phyloP scores from a whole-genome alignment of 2,113 vertebrate genomes.

The Argyrosomus japonicus region DNA sequence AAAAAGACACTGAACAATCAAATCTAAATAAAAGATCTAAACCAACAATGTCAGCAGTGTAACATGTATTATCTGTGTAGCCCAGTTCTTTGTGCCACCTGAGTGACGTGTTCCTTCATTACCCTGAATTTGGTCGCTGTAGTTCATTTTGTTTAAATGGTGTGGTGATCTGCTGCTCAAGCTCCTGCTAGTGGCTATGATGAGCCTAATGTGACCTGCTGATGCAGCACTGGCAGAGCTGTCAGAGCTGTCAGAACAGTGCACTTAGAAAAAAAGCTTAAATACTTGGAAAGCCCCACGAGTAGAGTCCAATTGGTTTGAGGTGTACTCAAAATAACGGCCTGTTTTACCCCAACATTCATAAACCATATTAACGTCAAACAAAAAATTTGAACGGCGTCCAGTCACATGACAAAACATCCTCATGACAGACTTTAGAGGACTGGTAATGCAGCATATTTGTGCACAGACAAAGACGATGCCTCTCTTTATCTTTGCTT shows the following conservation, averaged over 20 bases:
- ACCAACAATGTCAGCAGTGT: not conserved
- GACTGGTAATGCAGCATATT: not conserved
- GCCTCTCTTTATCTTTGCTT: constrained; percentile 29
- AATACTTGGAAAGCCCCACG: constrained; percentile 1
- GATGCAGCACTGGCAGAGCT: constrained; percentile 72
- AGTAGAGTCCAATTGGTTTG: constrained; percentile 1
- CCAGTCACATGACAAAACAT: constrained; percentile 1
- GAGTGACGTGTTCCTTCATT: not conserved
- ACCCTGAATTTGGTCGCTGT: not conserved
- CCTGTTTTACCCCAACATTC: not conserved
- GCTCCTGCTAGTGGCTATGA: constrained; percentile 73
- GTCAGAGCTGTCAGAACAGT: constrained; percentile 71
- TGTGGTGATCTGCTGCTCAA: constrained; percentile 80
- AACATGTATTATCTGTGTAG: no score
- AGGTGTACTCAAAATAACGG: not conserved
- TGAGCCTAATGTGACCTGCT: constrained; percentile 77
- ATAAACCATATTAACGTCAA: not conserved
- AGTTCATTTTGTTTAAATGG: not conserved
- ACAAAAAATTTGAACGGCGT: not conserved
- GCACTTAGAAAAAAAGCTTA: not conserved
- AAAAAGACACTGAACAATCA: no score
- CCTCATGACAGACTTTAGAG: not conserved
- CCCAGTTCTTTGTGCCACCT: not conserved
- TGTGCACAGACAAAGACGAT: constrained; percentile 15
- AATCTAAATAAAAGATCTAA: not conserved